Percentiles rank a stretch among this genome's conserved stretches.
Evolutionary conservation across 2,113 vertebrate species (phyloP).

Genomic region (Otocyon megalotis): DNA sequence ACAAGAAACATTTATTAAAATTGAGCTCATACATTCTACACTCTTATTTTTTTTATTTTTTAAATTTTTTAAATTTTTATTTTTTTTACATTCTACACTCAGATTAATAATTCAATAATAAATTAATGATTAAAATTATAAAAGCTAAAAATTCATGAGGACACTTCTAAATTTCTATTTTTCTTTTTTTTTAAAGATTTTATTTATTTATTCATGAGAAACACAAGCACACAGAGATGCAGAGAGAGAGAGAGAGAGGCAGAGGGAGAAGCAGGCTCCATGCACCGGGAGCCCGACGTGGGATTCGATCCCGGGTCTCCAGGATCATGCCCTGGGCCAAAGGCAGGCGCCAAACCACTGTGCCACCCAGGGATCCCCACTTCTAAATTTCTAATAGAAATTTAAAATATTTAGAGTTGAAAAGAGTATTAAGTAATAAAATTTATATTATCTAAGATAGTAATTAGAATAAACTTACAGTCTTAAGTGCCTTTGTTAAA

Average conservation of each 20-base stretch:
- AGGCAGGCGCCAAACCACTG: no score
- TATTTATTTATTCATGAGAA: no score
- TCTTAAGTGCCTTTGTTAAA: background rate
- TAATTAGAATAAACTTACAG: constrained; percentile 16
- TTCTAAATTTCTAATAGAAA: constrained; percentile 36
- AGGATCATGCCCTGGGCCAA: no score
- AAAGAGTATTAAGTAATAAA: constrained; percentile 7
- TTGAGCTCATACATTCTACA: background rate
- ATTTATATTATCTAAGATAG: background rate
- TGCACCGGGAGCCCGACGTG: no score
- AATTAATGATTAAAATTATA: constrained; percentile 36
- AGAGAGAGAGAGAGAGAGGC: no score
- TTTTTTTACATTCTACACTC: background rate
- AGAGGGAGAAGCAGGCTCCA: no score
- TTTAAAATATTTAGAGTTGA: constrained; percentile 12
- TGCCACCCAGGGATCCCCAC: no score
- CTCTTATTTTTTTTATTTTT: background rate
- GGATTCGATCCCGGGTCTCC: no score
- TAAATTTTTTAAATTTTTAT: no score
- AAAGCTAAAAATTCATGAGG: constrained; percentile 45
- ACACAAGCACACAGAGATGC: no score
- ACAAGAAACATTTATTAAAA: constrained; percentile 15
- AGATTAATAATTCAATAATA: background rate
- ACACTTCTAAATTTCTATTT: constrained; percentile 13
- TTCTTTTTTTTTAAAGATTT: no score